These are phyloP conservation scores for Bos indicus DNA, from an alignment of 2,113 vertebrate species.

Conservation along the genomic window DNA sequence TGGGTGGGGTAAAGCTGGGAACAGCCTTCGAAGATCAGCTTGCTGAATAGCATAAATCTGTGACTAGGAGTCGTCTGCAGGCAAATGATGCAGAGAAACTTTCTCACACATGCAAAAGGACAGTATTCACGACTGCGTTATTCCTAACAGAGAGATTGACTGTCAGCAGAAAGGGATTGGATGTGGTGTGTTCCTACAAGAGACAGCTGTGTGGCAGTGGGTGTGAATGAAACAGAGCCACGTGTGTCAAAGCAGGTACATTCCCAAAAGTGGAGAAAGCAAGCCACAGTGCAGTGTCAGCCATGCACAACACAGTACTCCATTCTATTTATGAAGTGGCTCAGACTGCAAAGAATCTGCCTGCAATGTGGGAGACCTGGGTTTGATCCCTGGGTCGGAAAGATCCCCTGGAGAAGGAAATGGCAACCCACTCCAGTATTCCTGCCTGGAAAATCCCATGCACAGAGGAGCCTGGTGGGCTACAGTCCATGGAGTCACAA, in stretches of 20 bases:
- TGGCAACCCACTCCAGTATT: background rate
- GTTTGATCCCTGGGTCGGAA: background rate
- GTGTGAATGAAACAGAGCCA: accelerated
- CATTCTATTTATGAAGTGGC: background rate
- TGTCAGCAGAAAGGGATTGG: background rate
- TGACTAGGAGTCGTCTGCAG: background rate
- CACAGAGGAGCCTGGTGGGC: background rate
- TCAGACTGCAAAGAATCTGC: background rate
- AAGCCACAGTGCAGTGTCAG: background rate
- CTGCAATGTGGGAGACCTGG: background rate
- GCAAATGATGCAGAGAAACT: background rate
- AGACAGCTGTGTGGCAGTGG: background rate
- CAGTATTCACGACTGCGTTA: accelerated
- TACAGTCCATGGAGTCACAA: background rate
- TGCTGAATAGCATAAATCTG: accelerated
- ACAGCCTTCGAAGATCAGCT: background rate
- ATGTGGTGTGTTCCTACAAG: accelerated
- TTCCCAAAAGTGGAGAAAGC: background rate
- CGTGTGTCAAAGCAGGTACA: accelerated
- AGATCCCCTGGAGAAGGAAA: background rate
- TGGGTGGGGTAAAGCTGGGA: too few species aligned
- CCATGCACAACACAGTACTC: accelerated
- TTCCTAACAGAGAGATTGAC: background rate
- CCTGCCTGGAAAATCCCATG: background rate
- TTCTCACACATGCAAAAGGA: background rate